Evolutionary conservation across 2,113 vertebrate genomes (phyloP), one percentile per base, ranked within the genome.

Genomic region (Sinocyclocheilus anshuiensis): DNA sequence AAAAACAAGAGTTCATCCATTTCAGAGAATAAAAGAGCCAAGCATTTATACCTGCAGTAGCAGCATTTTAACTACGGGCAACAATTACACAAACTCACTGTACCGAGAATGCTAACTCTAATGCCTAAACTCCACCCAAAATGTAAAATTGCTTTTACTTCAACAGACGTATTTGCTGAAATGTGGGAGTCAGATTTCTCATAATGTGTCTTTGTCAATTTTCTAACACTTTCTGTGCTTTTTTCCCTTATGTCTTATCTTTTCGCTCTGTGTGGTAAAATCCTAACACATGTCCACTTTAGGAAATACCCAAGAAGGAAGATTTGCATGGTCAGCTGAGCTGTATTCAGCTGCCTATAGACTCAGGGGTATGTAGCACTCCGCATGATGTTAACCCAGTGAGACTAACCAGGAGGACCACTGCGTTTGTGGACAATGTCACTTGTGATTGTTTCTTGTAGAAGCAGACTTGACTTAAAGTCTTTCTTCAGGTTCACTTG

Each of bases 291-390:
- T 95, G 95, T 96, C 96, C 95, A 93, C 92, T 94, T 93, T 94
- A 99, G 97, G 98, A 99, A 97, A 94, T 99, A 92, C 75, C 95
- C 96, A 99, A 98, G 95, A 95, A 95, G 93, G 97, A 99, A 95
- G 97, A 99, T 26, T 94, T 96, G 94, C 96, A 97, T 96, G 97
- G 95, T 94, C 96, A 97, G 95, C 96, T 96, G 94, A 98, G 97
- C 95, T 97, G 97, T 94, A 97, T 97, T 97, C 98, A 98, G 96
- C 97, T 99, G 95, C 97, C 98, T 95, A 94, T 98, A 95, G 96
- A 98, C 93, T 96, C 96, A 91, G 96, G 95, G 98, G 98, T 99
- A 99, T 91, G 98, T 97, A 97, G 94, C 89, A 91, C 89, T 92
- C 61, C 65, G 91, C 94, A 92, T 95, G 93, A 90, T 13, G 63